Evolutionary conservation across 1,140 invertebrate species (phyloP), one percentile per base, ranked within the genome.

Genomic region (Helicoverpa zea): DNA sequence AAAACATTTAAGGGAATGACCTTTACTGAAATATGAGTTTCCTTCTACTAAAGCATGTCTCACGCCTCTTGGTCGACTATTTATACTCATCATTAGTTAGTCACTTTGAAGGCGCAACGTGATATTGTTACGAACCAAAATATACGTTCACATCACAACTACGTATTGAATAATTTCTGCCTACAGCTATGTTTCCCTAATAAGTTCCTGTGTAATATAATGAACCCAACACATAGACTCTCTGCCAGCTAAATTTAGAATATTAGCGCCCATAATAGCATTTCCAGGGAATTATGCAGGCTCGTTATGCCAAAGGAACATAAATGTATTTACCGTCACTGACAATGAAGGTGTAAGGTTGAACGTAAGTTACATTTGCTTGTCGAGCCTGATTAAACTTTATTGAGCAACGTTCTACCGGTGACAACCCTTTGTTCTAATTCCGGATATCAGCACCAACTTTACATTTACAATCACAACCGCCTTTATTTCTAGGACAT

Each of bases 391-490:
- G 87, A 88, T 88, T 88, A 88, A 88, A 88, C 81, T 88, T 88
- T 88, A 88, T 88, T 88, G 85, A 85, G 83, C 84, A 82, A 61
- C 84, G 82, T 86, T 79, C 83, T 78, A 83, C 81, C 81, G 79
- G 87, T 85, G 85, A 88, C 85, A 88, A 87, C 85, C 85, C 85
- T 88, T 88, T 88, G 87, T 88, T 88, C 87, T 87, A 88, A 86
- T 86, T 88, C 80, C 64, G 83, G 68, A 74, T 79, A 79, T 74
- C 68, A 86, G 52, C 70, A 59, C 83, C 76, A 84, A 84, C 64
- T 74, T 84, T 64, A 12, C 12, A 18, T n/a, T 2, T 76, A 16
- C 82, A 43, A 10, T 35, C 43, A 18, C 35, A 56, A 54, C 14
- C 49, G 52, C 56, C 80, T 61, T 64, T 81, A 82, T 64, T 23